These are phyloP conservation scores for Sebastes nivosus DNA, from an alignment of 2,797 vertebrate species.

Conservation along the genomic window DNA sequence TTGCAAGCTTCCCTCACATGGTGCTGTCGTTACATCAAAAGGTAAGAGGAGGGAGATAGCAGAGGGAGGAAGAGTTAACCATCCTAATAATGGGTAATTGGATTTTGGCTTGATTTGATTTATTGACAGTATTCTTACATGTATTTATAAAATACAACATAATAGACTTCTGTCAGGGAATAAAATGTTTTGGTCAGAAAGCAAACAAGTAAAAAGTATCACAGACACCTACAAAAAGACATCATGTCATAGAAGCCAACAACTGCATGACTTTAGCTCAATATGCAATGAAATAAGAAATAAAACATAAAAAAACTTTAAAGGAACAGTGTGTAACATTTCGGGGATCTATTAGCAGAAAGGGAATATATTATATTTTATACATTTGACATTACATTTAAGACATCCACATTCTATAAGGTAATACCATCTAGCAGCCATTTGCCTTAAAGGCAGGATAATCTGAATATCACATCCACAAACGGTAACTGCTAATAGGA, in stretches of 20 bases:
- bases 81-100: background rate
- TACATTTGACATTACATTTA: too few species aligned
- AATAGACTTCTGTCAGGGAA: background rate
- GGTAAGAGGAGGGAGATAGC: slow-evolving; percentile 75
- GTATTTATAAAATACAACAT: background rate
- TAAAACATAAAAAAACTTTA: too few species aligned
- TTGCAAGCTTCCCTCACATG: slow-evolving; percentile 99
- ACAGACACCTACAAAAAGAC: background rate
- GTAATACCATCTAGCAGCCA: background rate
- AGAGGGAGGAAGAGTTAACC: background rate
- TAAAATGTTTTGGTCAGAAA: background rate
- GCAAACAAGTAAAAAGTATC: background rate
- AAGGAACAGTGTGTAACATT: too few species aligned
- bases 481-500: background rate
- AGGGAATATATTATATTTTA: too few species aligned
- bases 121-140: background rate
- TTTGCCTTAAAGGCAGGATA: background rate
- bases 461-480: background rate
- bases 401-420: background rate
- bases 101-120: background rate
- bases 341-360: too few species aligned
- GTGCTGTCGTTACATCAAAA: slow-evolving; percentile 98
- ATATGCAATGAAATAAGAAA: background rate
- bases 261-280: background rate
- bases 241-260: background rate